A percentile compares a stretch with the other conserved stretches of the same genome.
Conservation (phyloP, 2,113 vertebrate genomes). For the Corythaeola cristata region DNA sequence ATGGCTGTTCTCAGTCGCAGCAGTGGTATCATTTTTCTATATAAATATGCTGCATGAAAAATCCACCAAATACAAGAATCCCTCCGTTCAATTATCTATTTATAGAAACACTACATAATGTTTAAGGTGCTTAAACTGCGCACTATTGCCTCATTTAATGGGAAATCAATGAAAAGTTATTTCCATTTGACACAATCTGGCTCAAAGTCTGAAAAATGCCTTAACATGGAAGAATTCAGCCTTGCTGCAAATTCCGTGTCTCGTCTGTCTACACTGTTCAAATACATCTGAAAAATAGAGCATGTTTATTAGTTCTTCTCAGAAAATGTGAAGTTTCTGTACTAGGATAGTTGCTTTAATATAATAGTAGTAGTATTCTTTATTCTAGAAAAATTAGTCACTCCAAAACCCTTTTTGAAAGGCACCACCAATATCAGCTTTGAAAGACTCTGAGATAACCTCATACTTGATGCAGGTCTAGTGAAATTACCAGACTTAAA, state of each 20-base stretch:
- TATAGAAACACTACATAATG: neutral
- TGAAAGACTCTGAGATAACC: neutral
- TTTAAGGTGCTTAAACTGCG: neutral
- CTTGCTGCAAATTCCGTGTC: neutral
- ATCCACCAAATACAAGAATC: neutral
- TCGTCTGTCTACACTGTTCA: neutral
- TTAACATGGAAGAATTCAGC: neutral
- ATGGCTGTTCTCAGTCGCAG: neutral
- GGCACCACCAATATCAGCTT: neutral
- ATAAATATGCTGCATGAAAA: neutral
- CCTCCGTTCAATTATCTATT: neutral
- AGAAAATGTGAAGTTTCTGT: neutral
- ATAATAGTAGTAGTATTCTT: neutral
- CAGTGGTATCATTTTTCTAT: neutral
- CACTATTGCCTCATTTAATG: neutral
- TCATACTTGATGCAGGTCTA: neutral
- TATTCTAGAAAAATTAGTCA: neutral
- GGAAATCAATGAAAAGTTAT: slow-evolving; percentile 2
- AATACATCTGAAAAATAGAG: neutral
- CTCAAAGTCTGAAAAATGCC: neutral
- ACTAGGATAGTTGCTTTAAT: neutral
- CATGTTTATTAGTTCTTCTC: neutral
- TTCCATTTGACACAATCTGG: neutral
- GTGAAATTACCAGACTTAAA: neutral
- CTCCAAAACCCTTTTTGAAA: neutral